Evolutionary conservation across 1,140 invertebrate species (phyloP), one percentile per base, ranked within the genome.

Genomic region (Gonioctena quinquepunctata): DNA sequence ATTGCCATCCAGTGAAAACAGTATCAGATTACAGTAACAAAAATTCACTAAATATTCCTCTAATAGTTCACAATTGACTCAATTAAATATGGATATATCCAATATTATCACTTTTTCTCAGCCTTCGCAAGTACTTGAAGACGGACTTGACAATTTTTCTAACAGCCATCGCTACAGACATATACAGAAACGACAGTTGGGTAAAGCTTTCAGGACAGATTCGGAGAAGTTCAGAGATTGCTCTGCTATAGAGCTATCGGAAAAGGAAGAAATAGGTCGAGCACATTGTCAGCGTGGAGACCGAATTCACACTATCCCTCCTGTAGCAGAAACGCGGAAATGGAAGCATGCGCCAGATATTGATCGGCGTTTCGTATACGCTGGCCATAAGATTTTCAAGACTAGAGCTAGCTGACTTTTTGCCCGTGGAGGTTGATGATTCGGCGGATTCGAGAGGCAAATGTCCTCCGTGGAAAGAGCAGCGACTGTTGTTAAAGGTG

Each of bases 341-440:
- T 6, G 42, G 61, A 63, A 23, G 28, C 61, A 63, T 63, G 61
- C 61, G 61, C 61, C 28, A 63, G 3, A 63, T 63, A 63, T 63
- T 63, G 61, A 63, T 63, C 61, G 18, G 61, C 26, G n/a, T 1
- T 42, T 1, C 50, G 21, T 11, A 2, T n/a, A n/a, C n/a, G n/a
- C n/a, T n/a, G n/a, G n/a, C n/a, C n/a, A n/a, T n/a, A n/a, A 42
- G 33, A 42, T 13, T 3, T 42, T 42, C 33, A 42, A n/a, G 33
- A 42, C 16, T 42, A 4, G 16, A 11, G 11, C 16, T n/a, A 11
- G 11, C 16, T 42, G 33, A 11, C 33, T 2, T 13, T 2, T n/a
- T 11, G 33, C 16, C 33, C 33, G 11, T 42, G 33, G 11, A 42
- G 33, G 33, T 11, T 42, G 33, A 13, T 42, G 16, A 13, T 13